Conservation (phyloP, 2,113 vertebrate genomes). For the Petromus typicus region DNA sequence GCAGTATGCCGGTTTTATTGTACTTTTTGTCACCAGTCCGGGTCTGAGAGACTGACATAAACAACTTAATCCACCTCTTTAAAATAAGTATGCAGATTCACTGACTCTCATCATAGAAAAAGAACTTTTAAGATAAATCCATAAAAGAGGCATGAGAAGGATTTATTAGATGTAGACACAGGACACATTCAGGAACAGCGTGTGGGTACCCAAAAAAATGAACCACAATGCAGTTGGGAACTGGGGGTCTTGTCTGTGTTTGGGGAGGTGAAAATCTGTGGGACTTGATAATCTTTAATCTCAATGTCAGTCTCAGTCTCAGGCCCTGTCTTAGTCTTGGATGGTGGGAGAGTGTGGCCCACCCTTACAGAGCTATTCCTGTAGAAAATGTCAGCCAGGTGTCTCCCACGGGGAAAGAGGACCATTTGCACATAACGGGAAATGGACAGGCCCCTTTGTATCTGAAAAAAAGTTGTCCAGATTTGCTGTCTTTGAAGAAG, state of each 20-base stretch:
- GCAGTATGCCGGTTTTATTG: not conserved
- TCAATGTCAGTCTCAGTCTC: not conserved
- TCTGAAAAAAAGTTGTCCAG: not conserved
- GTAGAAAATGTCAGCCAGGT: not conserved
- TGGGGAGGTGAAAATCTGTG: not conserved
- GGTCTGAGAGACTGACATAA: not conserved
- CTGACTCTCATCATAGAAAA: not conserved
- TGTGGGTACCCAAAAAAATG: not conserved
- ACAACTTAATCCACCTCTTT: not conserved
- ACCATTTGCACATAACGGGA: not conserved
- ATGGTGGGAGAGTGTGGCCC: not conserved
- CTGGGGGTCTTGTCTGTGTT: not conserved
- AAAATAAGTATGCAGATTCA: not conserved
- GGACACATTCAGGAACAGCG: no score
- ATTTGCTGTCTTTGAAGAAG: not conserved
- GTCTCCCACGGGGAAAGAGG: not conserved
- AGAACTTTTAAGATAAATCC: not conserved
- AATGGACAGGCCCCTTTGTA: not conserved
- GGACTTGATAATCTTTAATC: not conserved
- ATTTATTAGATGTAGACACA: not conserved
- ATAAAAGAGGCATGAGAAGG: not conserved
- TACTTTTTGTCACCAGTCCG: not conserved
- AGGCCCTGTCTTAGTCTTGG: not conserved
- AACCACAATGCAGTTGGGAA: not conserved
- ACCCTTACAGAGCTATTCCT: not conserved